Evolutionary conservation across 2,113 vertebrate species (phyloP).

Genomic region (Oceanodroma tethys): DNA sequence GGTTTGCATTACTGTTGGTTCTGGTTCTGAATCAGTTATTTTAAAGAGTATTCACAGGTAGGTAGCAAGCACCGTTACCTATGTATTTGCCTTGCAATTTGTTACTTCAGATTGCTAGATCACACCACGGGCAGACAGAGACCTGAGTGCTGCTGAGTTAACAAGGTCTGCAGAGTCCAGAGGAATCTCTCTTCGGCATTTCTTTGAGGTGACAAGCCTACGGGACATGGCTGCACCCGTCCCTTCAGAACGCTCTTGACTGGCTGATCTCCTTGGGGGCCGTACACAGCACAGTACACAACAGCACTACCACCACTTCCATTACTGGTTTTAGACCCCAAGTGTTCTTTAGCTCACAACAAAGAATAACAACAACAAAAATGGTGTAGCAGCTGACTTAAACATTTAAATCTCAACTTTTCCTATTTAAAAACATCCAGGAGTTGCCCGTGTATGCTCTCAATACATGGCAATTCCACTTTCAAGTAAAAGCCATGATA

Average conservation of each 20-base stretch:
- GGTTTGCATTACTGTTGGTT: neutral
- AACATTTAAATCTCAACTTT: neutral
- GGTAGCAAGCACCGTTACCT: neutral
- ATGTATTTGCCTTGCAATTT: neutral
- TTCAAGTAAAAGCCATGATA: neutral
- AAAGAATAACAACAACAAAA: neutral
- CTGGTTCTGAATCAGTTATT: neutral
- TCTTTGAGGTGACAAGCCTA: neutral
- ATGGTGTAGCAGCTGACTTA: neutral
- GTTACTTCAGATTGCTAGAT: neutral
- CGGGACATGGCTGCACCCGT: accelerated
- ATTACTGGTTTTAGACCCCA: neutral
- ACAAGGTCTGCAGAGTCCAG: accelerated
- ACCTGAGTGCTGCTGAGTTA: neutral
- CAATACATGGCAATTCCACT: neutral
- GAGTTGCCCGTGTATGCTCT: neutral
- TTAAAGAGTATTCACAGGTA: neutral
- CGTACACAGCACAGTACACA: accelerated
- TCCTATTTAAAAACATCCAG: neutral
- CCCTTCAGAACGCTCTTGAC: neutral
- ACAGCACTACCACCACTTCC: neutral
- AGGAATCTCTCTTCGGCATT: neutral
- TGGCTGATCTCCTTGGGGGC: too few relatives aligned
- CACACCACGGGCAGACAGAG: neutral
- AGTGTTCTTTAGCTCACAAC: neutral